Evolutionary conservation across 2,797 vertebrate genomes (phyloP).

Genomic region (Hyperoplus immaculatus): DNA sequence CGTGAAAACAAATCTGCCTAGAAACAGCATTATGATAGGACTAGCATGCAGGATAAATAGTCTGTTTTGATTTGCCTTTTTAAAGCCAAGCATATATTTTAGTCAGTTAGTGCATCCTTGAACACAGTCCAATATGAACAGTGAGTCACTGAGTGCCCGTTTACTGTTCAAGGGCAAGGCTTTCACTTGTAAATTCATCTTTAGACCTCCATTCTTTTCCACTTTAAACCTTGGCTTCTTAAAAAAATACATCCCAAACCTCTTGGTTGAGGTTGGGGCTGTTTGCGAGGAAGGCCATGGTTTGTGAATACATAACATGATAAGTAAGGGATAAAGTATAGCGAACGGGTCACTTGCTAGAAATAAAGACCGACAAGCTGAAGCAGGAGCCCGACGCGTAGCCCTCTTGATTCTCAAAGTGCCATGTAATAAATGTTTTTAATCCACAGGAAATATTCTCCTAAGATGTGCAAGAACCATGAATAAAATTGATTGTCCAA

Average conservation of each 20-base stretch:
- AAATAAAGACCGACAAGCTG: no score
- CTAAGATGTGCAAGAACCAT: neutral
- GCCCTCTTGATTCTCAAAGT: no score
- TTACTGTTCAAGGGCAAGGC: neutral
- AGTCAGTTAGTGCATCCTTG: slow-evolving; percentile 14
- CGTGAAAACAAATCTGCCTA: slow-evolving; percentile 63
- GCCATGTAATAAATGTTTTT: neutral
- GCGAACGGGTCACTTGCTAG: no score
- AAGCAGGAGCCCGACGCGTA: no score
- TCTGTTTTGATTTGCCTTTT: slow-evolving; percentile 52
- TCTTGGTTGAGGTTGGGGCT: neutral
- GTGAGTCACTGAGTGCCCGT: slow-evolving; percentile 15
- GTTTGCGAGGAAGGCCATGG: neutral
- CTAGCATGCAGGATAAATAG: slow-evolving; percentile 20
- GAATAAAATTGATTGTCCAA: neutral
- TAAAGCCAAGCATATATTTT: slow-evolving; percentile 31
- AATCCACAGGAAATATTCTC: neutral
- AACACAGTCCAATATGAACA: slow-evolving; percentile 16
- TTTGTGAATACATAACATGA: no score
- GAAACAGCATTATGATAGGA: slow-evolving; percentile 66
- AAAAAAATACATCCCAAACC: neutral
- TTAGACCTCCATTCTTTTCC: neutral
- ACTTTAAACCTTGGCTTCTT: neutral
- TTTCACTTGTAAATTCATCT: neutral
- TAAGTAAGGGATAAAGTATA: no score